Base-by-base conservation (phyloP, 2,888 invertebrate species). In the Antheraea assamensis region DNA sequence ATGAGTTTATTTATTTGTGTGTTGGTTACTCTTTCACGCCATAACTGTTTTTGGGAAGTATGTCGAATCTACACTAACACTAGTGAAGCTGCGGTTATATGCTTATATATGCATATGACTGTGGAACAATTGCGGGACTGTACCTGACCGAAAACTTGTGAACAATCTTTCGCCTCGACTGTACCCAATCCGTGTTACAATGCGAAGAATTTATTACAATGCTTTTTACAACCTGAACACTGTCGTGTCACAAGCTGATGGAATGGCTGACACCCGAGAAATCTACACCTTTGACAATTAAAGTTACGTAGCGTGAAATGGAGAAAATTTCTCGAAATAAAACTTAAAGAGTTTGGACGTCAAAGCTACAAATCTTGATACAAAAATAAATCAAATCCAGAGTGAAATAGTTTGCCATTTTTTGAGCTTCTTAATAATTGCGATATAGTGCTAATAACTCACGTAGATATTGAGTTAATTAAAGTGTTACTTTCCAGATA, bases 161-260 rank as follows among this genome's bases (percentile, higher is more conserved):
- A 24, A 24, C 24, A 24, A 58, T 58, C n/a, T 24, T 58, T 24
- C 58, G n/a, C 24, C 58, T n/a, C 10, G 58, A 24, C 58, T 58
- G 58, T 58, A 58, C 24, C 13, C 24, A 13, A 58, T 58, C 10
- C 58, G 24, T 10, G 24, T 58, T 58, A 24, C 58, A 24, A 58
- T 58, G 58, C 58, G 58, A 58, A 58, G 58, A 58, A 58, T 58
- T 58, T 58, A 58, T 58, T 58, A 58, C 58, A 58, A 58, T 24
- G 24, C 13, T 24, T 58, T 58, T 58, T 58, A 58, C 58, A 24
- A 21, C 58, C 21, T 55, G 1, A 24, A n/a, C 24, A 58, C 58
- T 24, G 58, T 58, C 58, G 58, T n/a, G 58, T 58, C 58, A 58
- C 58, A 58, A 24, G 13, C 58, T 24, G 58, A 58, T 24, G 58